Evolutionary conservation across 2,113 vertebrate genomes (phyloP).

Genomic region (Crotalus tigris): DNA sequence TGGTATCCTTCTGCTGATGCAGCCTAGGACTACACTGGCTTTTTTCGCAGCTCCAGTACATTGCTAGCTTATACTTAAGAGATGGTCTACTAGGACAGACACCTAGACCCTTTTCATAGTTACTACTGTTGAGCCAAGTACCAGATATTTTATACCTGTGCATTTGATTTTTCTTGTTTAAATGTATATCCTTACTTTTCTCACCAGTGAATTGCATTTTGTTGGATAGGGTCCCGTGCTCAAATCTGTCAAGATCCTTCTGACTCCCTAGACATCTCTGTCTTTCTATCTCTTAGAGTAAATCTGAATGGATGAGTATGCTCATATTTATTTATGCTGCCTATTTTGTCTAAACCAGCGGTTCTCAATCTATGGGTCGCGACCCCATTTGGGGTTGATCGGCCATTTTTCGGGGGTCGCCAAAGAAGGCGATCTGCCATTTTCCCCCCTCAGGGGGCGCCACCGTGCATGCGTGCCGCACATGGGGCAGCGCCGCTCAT

Average conservation of each 20-base stretch:
- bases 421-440: too few species aligned
- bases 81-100: not conserved
- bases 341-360: not conserved
- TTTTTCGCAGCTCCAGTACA: not conserved
- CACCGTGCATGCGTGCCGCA: too few species aligned
- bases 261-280: not conserved
- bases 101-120: not conserved
- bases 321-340: not conserved
- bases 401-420: too few species aligned
- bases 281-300: not conserved
- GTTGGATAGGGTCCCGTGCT: not conserved
- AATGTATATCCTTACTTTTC: not conserved
- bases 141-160: not conserved
- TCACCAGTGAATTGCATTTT: not conserved
- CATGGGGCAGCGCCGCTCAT: too few species aligned
- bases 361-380: too few species aligned
- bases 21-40: not conserved
- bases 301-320: not conserved
- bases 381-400: too few species aligned
- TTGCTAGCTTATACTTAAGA: not conserved
- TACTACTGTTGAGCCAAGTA: not conserved
- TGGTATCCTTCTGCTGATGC: not conserved
- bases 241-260: not conserved
- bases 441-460: too few species aligned
- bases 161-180: not conserved